Base-by-base conservation (phyloP, 2,113 vertebrate species). In the Dolichotis patagonum region DNA sequence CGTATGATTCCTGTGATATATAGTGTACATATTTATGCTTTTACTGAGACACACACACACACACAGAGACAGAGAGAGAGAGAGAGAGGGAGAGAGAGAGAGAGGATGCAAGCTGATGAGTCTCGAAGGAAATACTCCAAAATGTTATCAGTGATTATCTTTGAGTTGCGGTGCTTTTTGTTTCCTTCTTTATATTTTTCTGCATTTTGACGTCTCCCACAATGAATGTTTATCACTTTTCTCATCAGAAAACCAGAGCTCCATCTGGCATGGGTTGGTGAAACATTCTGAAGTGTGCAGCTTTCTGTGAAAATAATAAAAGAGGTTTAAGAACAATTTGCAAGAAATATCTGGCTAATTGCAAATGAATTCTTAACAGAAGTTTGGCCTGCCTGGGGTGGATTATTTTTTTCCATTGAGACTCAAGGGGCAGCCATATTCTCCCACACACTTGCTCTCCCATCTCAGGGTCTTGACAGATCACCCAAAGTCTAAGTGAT, bases 101-200 rank as follows among this genome's bases (percentile, higher is more conserved):
- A 75, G 78, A 71, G 78, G 54, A 43, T 82, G 90, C 93, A 96
- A 91, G 81, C 91, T 67, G 16, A 69, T 58, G 63, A 90, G 92
- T 54, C 86, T 96, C 80, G 96, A 95, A 98, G 97, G 97, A 98
- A 98, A 97, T 80, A 96, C 97, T 98, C 97, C 97, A 97, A 93
- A 96, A 96, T 95, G 96, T 98, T 98, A 98, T 97, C 97, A 90
- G 95, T 90, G 94, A 56, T 97, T 97, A 98, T 98, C 97, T 98
- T 95, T 82, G 85, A 75, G 63, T 88, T 98, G 97, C 41, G 97
- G 97, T 96, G 81, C 92, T 90, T 97, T 91, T 97, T 97, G 85
- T 93, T 98, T 97, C 96, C 96, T 98, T 95, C 92, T 96, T 94
- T 96, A 84, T 96, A 97, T 97, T 97, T 97, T 97, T 98, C 97